A percentile compares a stretch with the other conserved stretches of the same genome.
Evolutionary conservation across 2,113 vertebrate species (phyloP).

Genomic region (Pyxicephalus adspersus): DNA sequence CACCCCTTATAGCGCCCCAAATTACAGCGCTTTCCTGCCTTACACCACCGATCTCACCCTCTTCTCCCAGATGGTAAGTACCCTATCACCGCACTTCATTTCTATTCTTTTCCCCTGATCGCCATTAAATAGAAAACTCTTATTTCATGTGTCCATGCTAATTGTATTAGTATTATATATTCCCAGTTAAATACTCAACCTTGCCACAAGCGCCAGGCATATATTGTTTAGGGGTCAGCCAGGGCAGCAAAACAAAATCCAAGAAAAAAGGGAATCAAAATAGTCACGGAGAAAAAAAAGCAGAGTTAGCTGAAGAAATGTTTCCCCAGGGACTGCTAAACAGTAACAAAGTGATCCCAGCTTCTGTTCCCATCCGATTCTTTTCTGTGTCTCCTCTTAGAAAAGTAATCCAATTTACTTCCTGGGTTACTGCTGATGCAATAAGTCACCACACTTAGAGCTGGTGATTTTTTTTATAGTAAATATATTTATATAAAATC

Average conservation of each 20-base stretch:
- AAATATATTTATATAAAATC: no score
- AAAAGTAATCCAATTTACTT: no score
- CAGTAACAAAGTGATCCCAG: background rate
- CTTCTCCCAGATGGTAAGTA: constrained; percentile 96
- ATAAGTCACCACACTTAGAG: no score
- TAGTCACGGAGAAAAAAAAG: background rate
- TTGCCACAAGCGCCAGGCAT: background rate
- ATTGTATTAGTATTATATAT: no score
- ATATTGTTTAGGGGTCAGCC: background rate
- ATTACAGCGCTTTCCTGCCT: constrained; percentile 95
- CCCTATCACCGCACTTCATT: background rate
- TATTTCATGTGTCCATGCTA: no score
- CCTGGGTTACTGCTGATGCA: no score
- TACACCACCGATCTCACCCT: constrained; percentile 95
- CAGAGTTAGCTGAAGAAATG: background rate
- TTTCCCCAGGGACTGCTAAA: background rate
- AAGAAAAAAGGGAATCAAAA: background rate
- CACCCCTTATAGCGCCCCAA: constrained; percentile 88
- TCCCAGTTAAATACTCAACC: no score
- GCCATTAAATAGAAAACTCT: no score
- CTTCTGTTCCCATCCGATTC: background rate
- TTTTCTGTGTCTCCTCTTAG: background rate
- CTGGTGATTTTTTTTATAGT: no score
- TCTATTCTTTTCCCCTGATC: background rate
- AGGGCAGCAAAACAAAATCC: background rate